A percentile compares a stretch with the other conserved stretches of the same genome.
phyloP scores from a whole-genome alignment of 2,797 vertebrate species.

The Coendou prehensilis region DNA sequence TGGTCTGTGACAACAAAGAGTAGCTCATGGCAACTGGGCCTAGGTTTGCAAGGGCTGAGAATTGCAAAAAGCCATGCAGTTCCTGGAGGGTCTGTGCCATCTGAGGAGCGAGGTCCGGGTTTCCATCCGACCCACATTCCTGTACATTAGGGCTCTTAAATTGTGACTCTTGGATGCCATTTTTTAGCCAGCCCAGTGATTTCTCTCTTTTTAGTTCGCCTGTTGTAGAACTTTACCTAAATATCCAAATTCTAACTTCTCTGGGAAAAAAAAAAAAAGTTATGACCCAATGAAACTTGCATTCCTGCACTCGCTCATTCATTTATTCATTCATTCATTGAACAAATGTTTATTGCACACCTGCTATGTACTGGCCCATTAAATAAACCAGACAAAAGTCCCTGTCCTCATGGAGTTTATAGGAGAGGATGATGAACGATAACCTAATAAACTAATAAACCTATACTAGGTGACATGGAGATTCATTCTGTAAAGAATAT shows the following conservation, averaged over 20 bases:
- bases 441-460: neutral
- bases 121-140: neutral
- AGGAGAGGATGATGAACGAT: neutral
- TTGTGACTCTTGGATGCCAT: neutral
- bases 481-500: neutral
- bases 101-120: neutral
- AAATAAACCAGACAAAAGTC: neutral
- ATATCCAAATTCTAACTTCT: conserved; percentile 52
- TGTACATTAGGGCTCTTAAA: neutral
- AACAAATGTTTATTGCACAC: neutral
- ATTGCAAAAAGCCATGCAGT: neutral
- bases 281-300: neutral
- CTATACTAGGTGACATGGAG: neutral
- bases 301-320: neutral
- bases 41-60: neutral
- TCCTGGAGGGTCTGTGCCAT: neutral
- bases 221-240: conserved; percentile 44
- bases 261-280: neutral
- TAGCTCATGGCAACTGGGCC: conserved; percentile 23
- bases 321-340: conserved; percentile 9
- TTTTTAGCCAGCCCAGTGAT: neutral
- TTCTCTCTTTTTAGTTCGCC: neutral
- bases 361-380: neutral
- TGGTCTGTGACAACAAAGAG: conserved; percentile 81
- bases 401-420: neutral